phyloP scores from a whole-genome alignment of 2,113 vertebrate genomes.

The Agelaius tricolor region DNA sequence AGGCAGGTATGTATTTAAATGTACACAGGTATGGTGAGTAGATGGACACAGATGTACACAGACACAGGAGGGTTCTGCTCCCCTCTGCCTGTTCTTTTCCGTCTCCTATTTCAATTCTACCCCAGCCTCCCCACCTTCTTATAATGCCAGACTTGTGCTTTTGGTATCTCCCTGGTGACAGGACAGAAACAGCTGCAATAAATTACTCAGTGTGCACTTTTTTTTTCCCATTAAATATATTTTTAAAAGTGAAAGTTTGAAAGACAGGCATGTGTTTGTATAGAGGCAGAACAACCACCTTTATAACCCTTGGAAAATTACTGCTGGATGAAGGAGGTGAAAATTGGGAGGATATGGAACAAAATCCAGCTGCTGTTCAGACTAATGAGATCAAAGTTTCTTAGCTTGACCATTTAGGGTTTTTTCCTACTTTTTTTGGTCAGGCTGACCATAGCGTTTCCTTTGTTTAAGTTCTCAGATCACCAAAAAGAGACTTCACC shows the following conservation, averaged over 20 bases:
- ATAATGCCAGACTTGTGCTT: neutral
- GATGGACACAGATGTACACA: neutral
- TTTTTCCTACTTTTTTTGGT: neutral
- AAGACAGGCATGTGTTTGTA: slow-evolving; percentile 35
- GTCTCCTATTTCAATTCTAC: slow-evolving; percentile 4
- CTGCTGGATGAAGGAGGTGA: neutral
- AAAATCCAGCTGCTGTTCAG: neutral
- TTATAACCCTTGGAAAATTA: slow-evolving; percentile 28
- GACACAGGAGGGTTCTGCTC: neutral
- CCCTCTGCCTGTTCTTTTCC: neutral
- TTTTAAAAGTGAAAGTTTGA: slow-evolving; percentile 16
- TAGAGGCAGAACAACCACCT: neutral
- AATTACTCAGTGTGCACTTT: neutral
- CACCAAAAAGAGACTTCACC: neutral
- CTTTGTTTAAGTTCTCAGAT: neutral
- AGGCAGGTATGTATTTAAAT: neutral
- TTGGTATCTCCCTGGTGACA: slow-evolving; percentile 29
- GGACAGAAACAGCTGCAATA: slow-evolving; percentile 35
- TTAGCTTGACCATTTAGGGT: neutral
- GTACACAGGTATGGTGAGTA: too few species aligned
- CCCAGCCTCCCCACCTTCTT: neutral
- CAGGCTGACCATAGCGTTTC: neutral
- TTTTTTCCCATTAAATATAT: slow-evolving; percentile 22
- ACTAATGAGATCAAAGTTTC: neutral
- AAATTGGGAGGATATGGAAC: neutral